Evolutionary conservation across 2,797 vertebrate genomes (phyloP).

Genomic region (Parambassis ranga): DNA sequence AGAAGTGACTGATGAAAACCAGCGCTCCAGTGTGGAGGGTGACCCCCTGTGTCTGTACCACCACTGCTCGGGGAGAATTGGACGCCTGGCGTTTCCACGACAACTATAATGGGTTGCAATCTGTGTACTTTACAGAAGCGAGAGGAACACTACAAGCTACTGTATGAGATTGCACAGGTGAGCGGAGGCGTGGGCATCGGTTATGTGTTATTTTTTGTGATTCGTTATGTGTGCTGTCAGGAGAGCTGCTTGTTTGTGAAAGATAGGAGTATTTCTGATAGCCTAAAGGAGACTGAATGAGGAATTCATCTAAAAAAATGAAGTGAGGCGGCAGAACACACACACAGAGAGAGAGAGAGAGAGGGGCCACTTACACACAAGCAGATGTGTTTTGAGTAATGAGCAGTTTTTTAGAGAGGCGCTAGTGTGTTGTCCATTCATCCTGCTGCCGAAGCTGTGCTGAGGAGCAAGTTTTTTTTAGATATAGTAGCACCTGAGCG

Average conservation of each 20-base stretch:
- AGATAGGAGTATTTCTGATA: conserved; percentile 5
- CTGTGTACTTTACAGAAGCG: conserved; percentile 98
- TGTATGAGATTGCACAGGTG: conserved; percentile 99
- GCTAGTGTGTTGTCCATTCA: conserved; percentile 50
- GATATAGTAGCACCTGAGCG: conserved; percentile 4
- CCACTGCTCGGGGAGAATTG: conserved; percentile 81
- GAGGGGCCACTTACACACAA: conserved; percentile 14
- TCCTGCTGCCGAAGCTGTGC: conserved; percentile 46
- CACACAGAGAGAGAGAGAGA: too few species aligned
- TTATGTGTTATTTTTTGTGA: conserved; percentile 12
- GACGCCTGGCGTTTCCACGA: conserved; percentile 77
- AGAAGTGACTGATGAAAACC: conserved; percentile 96
- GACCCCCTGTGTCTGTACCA: conserved; percentile 88
- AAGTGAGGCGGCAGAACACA: conserved; percentile 32
- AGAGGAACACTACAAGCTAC: conserved; percentile 99
- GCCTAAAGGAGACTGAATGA: conserved; percentile 34
- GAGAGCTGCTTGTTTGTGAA: conserved; percentile 29
- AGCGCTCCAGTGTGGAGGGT: conserved; percentile 89
- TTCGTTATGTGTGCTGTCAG: conserved; percentile 28
- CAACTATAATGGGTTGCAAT: conserved; percentile 98
- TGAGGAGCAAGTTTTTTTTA: conserved; percentile 45
- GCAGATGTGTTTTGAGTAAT: conserved; percentile 64
- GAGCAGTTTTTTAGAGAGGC: conserved; percentile 46
- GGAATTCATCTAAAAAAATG: conserved; percentile 21
- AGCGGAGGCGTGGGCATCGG: conserved; percentile 64